Percentiles rank a stretch among this genome's conserved stretches.
phyloP scores from a whole-genome alignment of 2,888 invertebrate species.

The Leptodirus hochenwartii region DNA sequence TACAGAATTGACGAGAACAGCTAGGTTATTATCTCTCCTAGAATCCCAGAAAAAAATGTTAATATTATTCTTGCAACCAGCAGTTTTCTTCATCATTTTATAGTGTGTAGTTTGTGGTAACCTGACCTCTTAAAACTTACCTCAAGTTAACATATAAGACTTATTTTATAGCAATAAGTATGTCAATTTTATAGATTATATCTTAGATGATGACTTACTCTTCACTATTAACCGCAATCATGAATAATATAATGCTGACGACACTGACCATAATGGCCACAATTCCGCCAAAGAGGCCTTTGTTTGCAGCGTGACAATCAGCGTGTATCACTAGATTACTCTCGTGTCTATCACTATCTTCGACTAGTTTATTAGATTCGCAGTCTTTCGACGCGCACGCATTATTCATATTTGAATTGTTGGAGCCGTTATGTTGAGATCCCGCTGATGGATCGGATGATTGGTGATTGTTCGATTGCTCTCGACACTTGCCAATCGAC shows the following conservation, averaged over 20 bases:
- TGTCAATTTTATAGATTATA: too few relatives aligned
- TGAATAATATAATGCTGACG: conserved; percentile 40
- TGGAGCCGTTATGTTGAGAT: conserved; percentile 21
- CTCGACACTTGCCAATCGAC: conserved; percentile 43
- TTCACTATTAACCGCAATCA: conserved; percentile 35
- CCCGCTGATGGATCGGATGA: too few relatives aligned
- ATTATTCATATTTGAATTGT: conserved; percentile 11
- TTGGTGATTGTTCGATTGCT: too few relatives aligned
- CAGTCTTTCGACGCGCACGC: conserved; percentile 20
- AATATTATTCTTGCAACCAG: too few relatives aligned
- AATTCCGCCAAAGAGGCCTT: conserved; percentile 51
- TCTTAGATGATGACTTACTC: conserved; percentile 21
- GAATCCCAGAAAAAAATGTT: not conserved
- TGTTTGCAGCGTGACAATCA: conserved; percentile 61
- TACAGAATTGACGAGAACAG: conserved; percentile 30
- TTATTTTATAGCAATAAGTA: too few relatives aligned
- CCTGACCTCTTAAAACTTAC: too few relatives aligned
- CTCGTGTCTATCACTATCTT: conserved; percentile 16
- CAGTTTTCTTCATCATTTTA: too few relatives aligned
- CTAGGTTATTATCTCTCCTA: conserved; percentile 15
- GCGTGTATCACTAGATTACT: conserved; percentile 28
- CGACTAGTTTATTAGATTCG: conserved; percentile 12
- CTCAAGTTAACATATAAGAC: too few relatives aligned
- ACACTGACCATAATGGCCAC: conserved; percentile 34
- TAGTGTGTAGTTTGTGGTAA: too few relatives aligned